These are phyloP conservation scores for Phyllotreta cruciferae DNA, from an alignment of 2,888 invertebrate species.

Conservation along the genomic window DNA sequence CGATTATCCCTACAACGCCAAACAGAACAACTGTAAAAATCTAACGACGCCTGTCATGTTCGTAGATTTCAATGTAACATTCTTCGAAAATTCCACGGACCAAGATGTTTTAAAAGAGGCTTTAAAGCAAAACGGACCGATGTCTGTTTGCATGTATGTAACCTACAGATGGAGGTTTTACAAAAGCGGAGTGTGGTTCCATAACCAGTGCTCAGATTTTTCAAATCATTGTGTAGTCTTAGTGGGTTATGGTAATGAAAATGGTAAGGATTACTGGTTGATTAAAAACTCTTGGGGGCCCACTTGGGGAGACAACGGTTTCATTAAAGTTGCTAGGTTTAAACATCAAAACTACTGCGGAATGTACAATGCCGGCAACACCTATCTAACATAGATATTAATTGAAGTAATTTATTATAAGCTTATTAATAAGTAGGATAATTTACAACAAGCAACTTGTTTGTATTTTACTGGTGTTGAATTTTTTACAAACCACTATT, in stretches of 20 bases:
- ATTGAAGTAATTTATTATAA: neutral
- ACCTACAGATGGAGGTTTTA: constrained; percentile 36
- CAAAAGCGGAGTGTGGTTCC: constrained; percentile 35
- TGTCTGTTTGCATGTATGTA: constrained; percentile 31
- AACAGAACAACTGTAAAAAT: constrained; percentile 27
- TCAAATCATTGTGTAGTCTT: constrained; percentile 32
- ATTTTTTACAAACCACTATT: neutral
- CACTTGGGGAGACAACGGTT: constrained; percentile 39
- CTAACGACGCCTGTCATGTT: constrained; percentile 11
- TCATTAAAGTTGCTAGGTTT: constrained; percentile 36
- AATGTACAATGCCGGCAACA: constrained; percentile 10
- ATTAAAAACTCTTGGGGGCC: constrained; percentile 70
- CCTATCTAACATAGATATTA: neutral
- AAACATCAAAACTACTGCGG: constrained; percentile 35
- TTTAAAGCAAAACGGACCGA: constrained; percentile 27
- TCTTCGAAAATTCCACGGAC: constrained; percentile 6
- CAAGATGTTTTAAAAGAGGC: constrained; percentile 24
- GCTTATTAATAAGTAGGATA: no score
- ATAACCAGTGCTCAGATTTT: constrained; percentile 26
- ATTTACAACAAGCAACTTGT: no score
- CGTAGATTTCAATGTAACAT: constrained; percentile 19
- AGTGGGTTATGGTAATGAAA: constrained; percentile 35
- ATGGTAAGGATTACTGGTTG: constrained; percentile 60
- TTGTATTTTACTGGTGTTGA: no score
- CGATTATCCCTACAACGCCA: constrained; percentile 35